Conservation (phyloP, 1,140 invertebrate genomes). For the Heliconius melpomene region DNA sequence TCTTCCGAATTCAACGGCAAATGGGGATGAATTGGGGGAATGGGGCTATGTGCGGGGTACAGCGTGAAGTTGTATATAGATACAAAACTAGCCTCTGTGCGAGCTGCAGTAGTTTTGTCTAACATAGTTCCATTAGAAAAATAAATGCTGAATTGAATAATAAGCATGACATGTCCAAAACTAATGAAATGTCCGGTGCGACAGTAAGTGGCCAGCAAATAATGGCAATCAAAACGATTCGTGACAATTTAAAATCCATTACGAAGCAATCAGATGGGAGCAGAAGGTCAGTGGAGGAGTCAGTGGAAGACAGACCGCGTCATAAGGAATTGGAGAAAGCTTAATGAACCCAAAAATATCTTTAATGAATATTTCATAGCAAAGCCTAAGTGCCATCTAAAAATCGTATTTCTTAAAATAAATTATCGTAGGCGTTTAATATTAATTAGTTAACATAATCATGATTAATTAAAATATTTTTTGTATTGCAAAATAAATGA, state of each 20-base stretch:
- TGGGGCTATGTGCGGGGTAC: too few species aligned
- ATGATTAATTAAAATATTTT: too few species aligned
- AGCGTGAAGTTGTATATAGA: too few species aligned
- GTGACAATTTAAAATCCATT: conserved; percentile 71
- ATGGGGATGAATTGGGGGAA: too few species aligned
- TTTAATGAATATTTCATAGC: not conserved
- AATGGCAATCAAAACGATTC: conserved; percentile 55
- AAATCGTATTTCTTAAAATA: too few species aligned
- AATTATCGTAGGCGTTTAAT: too few species aligned
- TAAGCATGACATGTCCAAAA: conserved; percentile 43
- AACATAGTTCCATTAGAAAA: not conserved
- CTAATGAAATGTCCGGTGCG: conserved; percentile 48
- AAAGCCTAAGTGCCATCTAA: not conserved
- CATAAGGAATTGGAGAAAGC: conserved; percentile 25
- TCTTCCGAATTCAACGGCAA: too few species aligned
- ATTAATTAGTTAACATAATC: too few species aligned
- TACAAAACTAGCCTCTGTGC: not conserved
- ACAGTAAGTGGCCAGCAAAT: conserved; percentile 45
- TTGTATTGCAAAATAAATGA: too few species aligned
- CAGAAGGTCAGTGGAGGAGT: conserved; percentile 55
- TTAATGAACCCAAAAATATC: conserved; percentile 14
- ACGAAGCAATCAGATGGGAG: conserved; percentile 56
- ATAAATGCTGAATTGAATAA: conserved; percentile 46
- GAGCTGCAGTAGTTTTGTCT: not conserved
- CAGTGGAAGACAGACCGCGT: conserved; percentile 23